A percentile compares a stretch with the other conserved stretches of the same genome.
Conservation (phyloP, 2,113 vertebrate species). For the Bolborhynchus lineola region DNA sequence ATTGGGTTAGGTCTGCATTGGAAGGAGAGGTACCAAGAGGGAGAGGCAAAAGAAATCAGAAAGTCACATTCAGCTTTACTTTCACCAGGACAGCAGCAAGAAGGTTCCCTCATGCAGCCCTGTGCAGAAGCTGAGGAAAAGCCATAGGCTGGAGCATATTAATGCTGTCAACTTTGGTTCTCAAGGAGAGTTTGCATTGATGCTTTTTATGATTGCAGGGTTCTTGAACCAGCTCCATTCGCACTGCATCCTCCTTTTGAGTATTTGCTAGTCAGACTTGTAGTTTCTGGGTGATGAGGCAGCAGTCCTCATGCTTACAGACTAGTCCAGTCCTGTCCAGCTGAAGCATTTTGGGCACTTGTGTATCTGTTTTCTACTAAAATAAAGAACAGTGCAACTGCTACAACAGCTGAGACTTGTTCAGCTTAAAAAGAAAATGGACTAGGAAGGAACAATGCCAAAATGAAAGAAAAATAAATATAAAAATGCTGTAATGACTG, state of each 20-base stretch:
- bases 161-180: neutral
- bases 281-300: rapidly evolving
- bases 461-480: neutral
- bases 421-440: neutral
- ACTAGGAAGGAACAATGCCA: neutral
- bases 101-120: neutral
- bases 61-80: constrained; percentile 29
- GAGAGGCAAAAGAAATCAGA: neutral
- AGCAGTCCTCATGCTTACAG: neutral
- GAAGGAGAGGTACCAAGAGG: neutral
- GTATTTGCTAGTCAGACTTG: neutral
- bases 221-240: neutral
- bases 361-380: neutral
- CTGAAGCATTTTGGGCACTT: neutral
- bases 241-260: neutral
- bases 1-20: neutral
- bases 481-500: neutral
- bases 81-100: neutral
- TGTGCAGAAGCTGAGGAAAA: neutral
- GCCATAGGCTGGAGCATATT: neutral
- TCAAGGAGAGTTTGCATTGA: neutral
- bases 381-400: neutral
- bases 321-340: neutral
- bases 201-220: neutral
- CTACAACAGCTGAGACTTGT: neutral